Conservation (phyloP, 2,113 vertebrate genomes). For the Gyps fulvus region DNA sequence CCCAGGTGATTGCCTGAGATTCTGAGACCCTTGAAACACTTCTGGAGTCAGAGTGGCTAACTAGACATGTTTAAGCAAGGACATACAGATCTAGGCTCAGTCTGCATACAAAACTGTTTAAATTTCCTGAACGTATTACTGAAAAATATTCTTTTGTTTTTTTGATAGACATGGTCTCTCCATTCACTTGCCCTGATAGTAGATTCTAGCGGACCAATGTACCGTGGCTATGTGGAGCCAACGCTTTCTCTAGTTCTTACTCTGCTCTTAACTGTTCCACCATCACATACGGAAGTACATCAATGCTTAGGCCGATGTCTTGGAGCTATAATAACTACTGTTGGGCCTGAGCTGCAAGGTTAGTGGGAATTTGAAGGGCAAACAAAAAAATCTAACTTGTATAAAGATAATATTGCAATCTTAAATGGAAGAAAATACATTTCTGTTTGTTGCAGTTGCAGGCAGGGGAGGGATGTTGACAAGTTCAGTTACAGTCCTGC, state of each 20-base stretch:
- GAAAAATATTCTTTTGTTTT: not conserved
- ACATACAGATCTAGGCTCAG: not conserved
- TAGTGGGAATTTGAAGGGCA: slow-evolving; percentile 8
- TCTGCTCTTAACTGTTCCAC: slow-evolving; percentile 91
- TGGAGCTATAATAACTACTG: slow-evolving; percentile 97
- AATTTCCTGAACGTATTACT: not conserved
- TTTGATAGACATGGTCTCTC: slow-evolving; percentile 92
- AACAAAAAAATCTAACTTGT: not conserved
- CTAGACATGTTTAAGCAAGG: not conserved
- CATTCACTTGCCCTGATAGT: slow-evolving; percentile 97
- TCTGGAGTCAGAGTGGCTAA: not conserved
- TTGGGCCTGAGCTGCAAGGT: slow-evolving; percentile 97
- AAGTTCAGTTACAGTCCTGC: not conserved
- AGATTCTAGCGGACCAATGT: slow-evolving; percentile 98
- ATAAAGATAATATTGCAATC: not conserved
- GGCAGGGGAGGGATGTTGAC: rapidly evolving
- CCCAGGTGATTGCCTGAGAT: not conserved
- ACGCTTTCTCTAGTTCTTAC: slow-evolving; percentile 95
- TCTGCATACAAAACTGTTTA: not conserved
- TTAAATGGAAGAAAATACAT: not conserved
- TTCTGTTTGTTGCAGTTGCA: not conserved
- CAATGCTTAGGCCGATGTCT: slow-evolving; percentile 96
- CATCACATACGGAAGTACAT: slow-evolving; percentile 96
- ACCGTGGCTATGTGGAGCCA: slow-evolving; percentile 96
- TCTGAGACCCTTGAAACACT: not conserved